Conservation (phyloP, 2,888 invertebrate genomes). For the Bellardia pandia region DNA sequence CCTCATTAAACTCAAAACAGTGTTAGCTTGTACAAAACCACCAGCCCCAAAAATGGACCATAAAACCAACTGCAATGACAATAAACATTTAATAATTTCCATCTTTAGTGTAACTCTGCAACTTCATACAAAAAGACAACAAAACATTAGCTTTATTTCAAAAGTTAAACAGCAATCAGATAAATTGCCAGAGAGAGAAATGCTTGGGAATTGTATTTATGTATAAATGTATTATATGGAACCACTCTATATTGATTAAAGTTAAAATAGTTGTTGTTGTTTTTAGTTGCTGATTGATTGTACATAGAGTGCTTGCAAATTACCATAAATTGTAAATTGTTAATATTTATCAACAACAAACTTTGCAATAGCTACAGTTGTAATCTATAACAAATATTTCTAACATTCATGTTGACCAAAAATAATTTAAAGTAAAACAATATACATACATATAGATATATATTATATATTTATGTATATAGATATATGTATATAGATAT, state of each 20-base stretch:
- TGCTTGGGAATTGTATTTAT: not conserved
- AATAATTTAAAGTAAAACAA: too few species aligned
- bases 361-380: too few species aligned
- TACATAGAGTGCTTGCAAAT: not conserved
- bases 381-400: too few species aligned
- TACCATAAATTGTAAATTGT: not conserved
- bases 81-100: not conserved
- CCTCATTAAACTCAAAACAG: too few species aligned
- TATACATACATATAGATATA: too few species aligned
- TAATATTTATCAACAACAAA: too few species aligned
- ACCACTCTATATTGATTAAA: not conserved
- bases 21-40: not conserved
- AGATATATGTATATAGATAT: too few species aligned
- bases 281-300: not conserved
- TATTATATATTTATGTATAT: too few species aligned
- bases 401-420: too few species aligned
- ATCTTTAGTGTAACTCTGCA: not conserved
- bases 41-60: not conserved
- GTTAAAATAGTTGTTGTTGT: not conserved
- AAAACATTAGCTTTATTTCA: constrained; percentile 2
- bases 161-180: not conserved
- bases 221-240: not conserved
- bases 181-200: not conserved
- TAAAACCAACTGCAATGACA: not conserved
- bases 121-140: not conserved